phyloP scores from a whole-genome alignment of 2,113 vertebrate species.

The Lanius ludovicianus region DNA sequence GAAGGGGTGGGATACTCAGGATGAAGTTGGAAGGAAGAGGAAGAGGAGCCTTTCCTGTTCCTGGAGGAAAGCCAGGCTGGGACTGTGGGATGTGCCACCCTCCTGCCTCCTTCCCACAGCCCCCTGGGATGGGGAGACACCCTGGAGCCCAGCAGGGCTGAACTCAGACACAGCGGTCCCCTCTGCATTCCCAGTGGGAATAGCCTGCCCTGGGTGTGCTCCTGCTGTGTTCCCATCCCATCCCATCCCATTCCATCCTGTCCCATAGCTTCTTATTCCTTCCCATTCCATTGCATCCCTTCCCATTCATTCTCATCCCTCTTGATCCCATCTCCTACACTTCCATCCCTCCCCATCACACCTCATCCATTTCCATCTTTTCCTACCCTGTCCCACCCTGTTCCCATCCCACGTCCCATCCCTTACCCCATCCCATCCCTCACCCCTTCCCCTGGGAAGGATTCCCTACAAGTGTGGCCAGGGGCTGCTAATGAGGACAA shows the following conservation, averaged over 20 bases:
- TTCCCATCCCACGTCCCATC: not conserved
- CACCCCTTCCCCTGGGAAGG: not conserved
- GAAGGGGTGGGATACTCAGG: not conserved
- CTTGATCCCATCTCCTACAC: not conserved
- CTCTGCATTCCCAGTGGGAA: not conserved
- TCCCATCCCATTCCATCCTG: not conserved
- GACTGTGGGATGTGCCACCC: not conserved
- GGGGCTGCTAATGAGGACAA: not conserved
- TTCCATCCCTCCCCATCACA: not conserved
- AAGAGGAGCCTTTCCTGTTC: not conserved
- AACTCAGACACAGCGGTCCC: not conserved
- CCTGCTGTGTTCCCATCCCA: not conserved
- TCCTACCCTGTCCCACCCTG: not conserved
- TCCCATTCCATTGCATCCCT: too few species aligned
- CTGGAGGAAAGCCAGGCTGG: not conserved
- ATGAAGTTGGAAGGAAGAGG: not conserved
- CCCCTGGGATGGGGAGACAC: not conserved
- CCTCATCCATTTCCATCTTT: too few species aligned
- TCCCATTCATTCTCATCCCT: not conserved
- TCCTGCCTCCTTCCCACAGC: not conserved
- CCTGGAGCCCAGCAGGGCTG: not conserved
- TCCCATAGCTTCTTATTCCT: not conserved
- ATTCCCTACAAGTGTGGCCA: not conserved
- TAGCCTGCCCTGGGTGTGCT: not conserved
- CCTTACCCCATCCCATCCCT: not conserved